Conservation (phyloP, 2,888 invertebrate species). For the Pammene aurita region DNA sequence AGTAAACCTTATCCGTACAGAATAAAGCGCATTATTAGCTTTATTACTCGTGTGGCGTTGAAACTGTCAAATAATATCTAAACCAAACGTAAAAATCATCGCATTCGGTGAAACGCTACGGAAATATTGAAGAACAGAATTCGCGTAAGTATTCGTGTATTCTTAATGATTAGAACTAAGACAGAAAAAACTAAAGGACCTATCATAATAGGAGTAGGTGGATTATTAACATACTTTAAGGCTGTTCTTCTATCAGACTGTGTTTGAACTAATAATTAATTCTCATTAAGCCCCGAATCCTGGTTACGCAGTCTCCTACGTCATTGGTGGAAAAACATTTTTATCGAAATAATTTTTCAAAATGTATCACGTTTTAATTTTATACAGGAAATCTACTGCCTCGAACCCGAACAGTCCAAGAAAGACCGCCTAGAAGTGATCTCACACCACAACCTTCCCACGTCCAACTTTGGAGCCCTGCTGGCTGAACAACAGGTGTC, state of each 20-base stretch:
- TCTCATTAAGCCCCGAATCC: not conserved
- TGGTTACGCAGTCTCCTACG: too few relatives aligned
- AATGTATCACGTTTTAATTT: not conserved
- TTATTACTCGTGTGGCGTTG: too few relatives aligned
- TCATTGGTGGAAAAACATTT: not conserved
- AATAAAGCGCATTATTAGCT: too few relatives aligned
- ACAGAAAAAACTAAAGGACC: too few relatives aligned
- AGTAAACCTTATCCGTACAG: too few relatives aligned
- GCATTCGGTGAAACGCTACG: too few relatives aligned
- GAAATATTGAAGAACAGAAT: not conserved
- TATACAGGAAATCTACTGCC: conserved; percentile 70
- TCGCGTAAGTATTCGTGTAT: conserved; percentile 5
- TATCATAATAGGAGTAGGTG: not conserved
- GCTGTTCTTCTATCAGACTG: not conserved
- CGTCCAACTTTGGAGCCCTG: conserved; percentile 69
- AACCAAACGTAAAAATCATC: too few relatives aligned
- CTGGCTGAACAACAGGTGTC: conserved; percentile 67
- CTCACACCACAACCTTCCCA: conserved; percentile 61
- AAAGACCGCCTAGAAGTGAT: conserved; percentile 63
- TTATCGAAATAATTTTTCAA: not conserved
- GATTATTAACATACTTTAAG: not conserved
- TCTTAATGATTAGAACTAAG: not conserved
- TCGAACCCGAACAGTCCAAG: conserved; percentile 63
- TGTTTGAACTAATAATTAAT: not conserved
- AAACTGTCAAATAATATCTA: too few relatives aligned